Percentiles rank a stretch among this genome's conserved stretches.
Evolutionary conservation across 2,797 vertebrate genomes (phyloP).

Genomic region (Halcyon badia): DNA sequence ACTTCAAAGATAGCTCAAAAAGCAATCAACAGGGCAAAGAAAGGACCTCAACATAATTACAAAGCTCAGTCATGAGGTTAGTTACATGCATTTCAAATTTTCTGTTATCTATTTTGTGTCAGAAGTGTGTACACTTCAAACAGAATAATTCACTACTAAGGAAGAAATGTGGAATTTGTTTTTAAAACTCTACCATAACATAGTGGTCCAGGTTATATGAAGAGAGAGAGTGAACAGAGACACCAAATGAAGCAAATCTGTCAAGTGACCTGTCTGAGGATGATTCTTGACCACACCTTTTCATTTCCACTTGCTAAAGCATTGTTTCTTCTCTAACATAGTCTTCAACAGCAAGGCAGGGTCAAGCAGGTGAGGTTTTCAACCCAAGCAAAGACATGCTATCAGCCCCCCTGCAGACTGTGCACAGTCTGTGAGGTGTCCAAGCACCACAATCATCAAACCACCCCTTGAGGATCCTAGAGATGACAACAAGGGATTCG

Average conservation of each 20-base stretch:
- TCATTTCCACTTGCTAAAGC: neutral
- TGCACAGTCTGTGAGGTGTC: no score
- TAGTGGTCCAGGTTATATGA: neutral
- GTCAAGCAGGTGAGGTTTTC: neutral
- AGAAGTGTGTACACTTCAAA: neutral
- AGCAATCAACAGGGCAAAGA: neutral
- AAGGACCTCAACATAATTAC: neutral
- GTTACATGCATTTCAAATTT: neutral
- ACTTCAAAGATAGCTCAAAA: neutral
- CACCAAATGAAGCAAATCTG: neutral
- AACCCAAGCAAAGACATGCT: neutral
- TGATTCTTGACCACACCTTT: neutral
- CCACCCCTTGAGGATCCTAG: neutral
- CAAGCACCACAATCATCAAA: accelerated
- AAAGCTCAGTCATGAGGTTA: neutral
- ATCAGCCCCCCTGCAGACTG: neutral
- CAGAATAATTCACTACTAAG: neutral
- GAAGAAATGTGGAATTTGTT: neutral
- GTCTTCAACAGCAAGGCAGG: neutral
- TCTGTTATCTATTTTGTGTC: neutral
- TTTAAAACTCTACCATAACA: neutral
- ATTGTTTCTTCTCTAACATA: neutral
- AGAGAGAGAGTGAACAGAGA: neutral
- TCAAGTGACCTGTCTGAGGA: neutral
- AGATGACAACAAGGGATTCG: neutral